Percentiles rank a stretch among this genome's conserved stretches.
These are phyloP conservation scores for Berghia stephanieae DNA, from an alignment of 1,140 invertebrate genomes.

Conservation along the genomic window DNA sequence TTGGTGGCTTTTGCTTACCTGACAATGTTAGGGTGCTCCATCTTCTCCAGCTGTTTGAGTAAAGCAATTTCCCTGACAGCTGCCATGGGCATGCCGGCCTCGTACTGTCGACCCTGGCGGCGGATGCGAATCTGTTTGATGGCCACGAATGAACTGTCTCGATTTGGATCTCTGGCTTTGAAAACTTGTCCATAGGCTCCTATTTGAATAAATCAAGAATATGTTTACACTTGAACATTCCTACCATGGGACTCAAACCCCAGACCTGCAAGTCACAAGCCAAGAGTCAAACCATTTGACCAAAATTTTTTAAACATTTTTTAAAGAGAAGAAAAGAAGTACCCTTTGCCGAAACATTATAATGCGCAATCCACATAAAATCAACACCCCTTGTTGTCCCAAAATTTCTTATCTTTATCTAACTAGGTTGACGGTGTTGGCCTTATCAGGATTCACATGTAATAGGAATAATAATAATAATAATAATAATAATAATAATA, in stretches of 20 bases:
- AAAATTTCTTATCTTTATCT: no score
- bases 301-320: not conserved
- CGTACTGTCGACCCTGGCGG: conserved; percentile 65
- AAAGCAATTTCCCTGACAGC: conserved; percentile 92
- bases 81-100: conserved; percentile 93
- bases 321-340: conserved; percentile 2
- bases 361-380: no score
- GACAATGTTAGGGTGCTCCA: conserved; percentile 87
- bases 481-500: no score
- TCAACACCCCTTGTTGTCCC: no score
- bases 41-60: conserved; percentile 79
- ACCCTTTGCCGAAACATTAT: no score
- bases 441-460: no score
- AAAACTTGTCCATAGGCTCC: conserved; percentile 68
- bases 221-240: not conserved
- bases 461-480: no score
- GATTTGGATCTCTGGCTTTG: conserved; percentile 61
- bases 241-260: not conserved
- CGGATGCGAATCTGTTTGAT: conserved; percentile 87
- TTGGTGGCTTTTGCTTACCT: conserved; percentile 53
- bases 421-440: no score
- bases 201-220: conserved; percentile 1
- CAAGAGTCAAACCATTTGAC: not conserved
- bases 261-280: not conserved
- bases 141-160: conserved; percentile 82